Evolutionary conservation across 2,888 invertebrate genomes (phyloP).

Genomic region (Mechanitis mazaeus): DNA sequence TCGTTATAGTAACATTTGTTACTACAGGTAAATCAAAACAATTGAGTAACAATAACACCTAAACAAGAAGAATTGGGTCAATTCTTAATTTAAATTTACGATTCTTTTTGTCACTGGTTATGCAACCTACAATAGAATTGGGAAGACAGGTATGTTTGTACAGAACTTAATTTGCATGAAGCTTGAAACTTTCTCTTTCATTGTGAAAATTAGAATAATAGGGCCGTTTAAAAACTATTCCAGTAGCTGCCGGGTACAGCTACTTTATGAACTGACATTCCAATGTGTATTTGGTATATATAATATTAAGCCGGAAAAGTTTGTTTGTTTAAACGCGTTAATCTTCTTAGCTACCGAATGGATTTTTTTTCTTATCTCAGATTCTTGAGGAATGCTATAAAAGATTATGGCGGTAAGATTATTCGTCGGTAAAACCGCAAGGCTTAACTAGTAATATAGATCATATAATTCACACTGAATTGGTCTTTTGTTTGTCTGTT

Average conservation of each 20-base stretch:
- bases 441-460: not conserved
- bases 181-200: conserved; percentile 64
- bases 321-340: no score
- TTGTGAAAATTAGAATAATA: conserved; percentile 51
- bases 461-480: not conserved
- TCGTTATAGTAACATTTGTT: no score
- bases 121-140: conserved; percentile 48
- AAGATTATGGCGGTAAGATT: no score
- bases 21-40: conserved; percentile 51
- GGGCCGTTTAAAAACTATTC: conserved; percentile 40
- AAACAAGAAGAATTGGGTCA: conserved; percentile 52
- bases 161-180: conserved; percentile 57
- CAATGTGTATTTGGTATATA: not conserved
- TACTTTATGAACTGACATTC: conserved; percentile 29
- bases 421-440: no score
- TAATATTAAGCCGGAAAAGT: not conserved
- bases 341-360: no score
- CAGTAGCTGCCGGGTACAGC: conserved; percentile 30
- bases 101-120: conserved; percentile 52
- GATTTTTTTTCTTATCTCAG: no score
- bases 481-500: not conserved
- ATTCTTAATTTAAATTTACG: conserved; percentile 53
- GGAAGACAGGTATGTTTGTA: conserved; percentile 51
- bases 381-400: no score
- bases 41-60: conserved; percentile 36